Conservation (phyloP, 1,140 invertebrate genomes). For the Ctenoplectra terminalis region DNA sequence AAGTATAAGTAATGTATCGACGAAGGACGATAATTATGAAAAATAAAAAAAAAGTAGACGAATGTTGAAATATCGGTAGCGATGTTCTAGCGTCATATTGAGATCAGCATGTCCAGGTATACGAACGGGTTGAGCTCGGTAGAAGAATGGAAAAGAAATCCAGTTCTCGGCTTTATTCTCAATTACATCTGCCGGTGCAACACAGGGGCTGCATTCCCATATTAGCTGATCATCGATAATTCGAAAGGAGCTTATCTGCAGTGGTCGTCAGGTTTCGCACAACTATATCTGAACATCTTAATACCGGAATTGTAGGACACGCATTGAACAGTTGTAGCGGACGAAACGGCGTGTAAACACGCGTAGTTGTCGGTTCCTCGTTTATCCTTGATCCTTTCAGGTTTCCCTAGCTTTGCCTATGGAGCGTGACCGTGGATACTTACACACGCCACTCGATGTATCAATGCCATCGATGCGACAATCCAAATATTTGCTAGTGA, state of each 20-base stretch:
- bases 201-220: slow-evolving; percentile 8
- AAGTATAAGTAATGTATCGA: too few species aligned
- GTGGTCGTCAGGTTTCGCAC: slow-evolving; percentile 37
- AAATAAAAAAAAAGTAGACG: too few species aligned
- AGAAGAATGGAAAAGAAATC: slow-evolving; percentile 14
- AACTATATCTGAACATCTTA: slow-evolving; percentile 74
- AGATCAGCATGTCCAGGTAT: neutral
- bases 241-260: slow-evolving; percentile 47
- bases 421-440: slow-evolving; percentile 28
- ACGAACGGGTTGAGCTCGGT: slow-evolving; percentile 15
- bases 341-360: slow-evolving; percentile 67
- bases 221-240: slow-evolving; percentile 58
- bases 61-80: too few species aligned
- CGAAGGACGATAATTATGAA: too few species aligned
- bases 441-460: slow-evolving; percentile 74
- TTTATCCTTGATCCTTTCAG: slow-evolving; percentile 52
- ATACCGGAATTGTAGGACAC: slow-evolving; percentile 69
- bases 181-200: slow-evolving; percentile 59
- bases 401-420: slow-evolving; percentile 30
- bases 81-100: too few species aligned
- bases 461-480: slow-evolving; percentile 80
- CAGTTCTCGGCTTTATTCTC: slow-evolving; percentile 31
- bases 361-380: slow-evolving; percentile 29
- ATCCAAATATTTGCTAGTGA: slow-evolving; percentile 82
- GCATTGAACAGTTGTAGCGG: slow-evolving; percentile 42